phyloP scores from a whole-genome alignment of 2,797 vertebrate species.

The Aselliscus stoliczkanus region DNA sequence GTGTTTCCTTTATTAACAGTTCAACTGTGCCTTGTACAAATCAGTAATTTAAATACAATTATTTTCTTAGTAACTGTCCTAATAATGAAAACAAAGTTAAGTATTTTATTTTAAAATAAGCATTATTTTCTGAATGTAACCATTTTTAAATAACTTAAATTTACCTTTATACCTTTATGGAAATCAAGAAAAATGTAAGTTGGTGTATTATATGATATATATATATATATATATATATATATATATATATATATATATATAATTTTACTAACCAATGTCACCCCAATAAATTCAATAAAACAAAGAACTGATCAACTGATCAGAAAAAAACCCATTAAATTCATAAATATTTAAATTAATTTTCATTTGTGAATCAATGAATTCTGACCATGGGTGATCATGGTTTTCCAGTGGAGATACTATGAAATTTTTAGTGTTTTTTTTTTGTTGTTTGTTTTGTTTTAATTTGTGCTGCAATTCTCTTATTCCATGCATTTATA shows the following conservation, averaged over 20 bases:
- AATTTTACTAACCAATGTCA: too few relatives aligned
- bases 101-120: not conserved
- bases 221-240: not conserved
- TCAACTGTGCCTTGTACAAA: not conserved
- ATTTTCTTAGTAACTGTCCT: not conserved
- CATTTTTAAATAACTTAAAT: conserved; percentile 11
- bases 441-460: too few relatives aligned
- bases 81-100: not conserved
- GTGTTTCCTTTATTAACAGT: not conserved
- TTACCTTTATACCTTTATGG: not conserved
- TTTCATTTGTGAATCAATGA: not conserved
- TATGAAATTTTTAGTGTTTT: not conserved
- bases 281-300: too few relatives aligned
- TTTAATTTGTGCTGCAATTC: not conserved
- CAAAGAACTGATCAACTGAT: too few relatives aligned
- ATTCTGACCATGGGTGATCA: not conserved
- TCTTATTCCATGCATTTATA: not conserved
- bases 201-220: too few relatives aligned
- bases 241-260: not conserved
- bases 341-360: not conserved
- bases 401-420: not conserved
- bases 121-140: not conserved
- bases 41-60: not conserved
- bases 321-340: not conserved
- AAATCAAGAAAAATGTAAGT: not conserved